phyloP scores from a whole-genome alignment of 92 coral and sea anemone genomes.

The Phymanthus crucifer region DNA sequence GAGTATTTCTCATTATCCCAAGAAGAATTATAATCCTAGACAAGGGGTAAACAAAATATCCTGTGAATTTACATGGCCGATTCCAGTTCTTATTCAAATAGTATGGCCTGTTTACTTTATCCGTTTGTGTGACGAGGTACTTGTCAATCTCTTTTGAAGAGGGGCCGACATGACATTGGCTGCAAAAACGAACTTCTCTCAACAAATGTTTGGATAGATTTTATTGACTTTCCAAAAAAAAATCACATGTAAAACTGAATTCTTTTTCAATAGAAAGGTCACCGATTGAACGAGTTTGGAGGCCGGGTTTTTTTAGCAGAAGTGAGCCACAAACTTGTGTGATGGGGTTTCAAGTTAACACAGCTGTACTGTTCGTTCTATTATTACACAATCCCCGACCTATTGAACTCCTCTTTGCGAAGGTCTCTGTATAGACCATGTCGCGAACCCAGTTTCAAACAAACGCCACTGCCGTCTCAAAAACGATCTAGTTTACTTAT shows the following conservation, averaged over 20 bases:
- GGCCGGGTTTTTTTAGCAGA: not conserved
- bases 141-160: slow-evolving; percentile 54
- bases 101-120: slow-evolving; percentile 63
- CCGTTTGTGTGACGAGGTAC: slow-evolving; percentile 50
- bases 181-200: slow-evolving; percentile 48
- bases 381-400: slow-evolving; percentile 67
- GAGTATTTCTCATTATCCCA: slow-evolving; percentile 23
- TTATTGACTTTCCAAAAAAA: slow-evolving; percentile 52
- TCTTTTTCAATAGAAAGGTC: not conserved
- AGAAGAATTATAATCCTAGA: slow-evolving; percentile 22
- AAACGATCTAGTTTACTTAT: not conserved
- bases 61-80: slow-evolving; percentile 46
- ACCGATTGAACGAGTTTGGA: not conserved
- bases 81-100: slow-evolving; percentile 66
- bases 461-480: not conserved
- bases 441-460: not conserved
- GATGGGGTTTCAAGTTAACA: slow-evolving; percentile 4
- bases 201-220: slow-evolving; percentile 60
- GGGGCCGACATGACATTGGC: slow-evolving; percentile 53
- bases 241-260: slow-evolving; percentile 20
- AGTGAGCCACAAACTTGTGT: slow-evolving; percentile 6
- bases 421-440: slow-evolving; percentile 26
- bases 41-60: slow-evolving; percentile 62
- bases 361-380: slow-evolving; percentile 59
- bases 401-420: slow-evolving; percentile 61